These are phyloP conservation scores for Drosophila melanocephala DNA, from an alignment of 2,888 invertebrate genomes.

Conservation along the genomic window DNA sequence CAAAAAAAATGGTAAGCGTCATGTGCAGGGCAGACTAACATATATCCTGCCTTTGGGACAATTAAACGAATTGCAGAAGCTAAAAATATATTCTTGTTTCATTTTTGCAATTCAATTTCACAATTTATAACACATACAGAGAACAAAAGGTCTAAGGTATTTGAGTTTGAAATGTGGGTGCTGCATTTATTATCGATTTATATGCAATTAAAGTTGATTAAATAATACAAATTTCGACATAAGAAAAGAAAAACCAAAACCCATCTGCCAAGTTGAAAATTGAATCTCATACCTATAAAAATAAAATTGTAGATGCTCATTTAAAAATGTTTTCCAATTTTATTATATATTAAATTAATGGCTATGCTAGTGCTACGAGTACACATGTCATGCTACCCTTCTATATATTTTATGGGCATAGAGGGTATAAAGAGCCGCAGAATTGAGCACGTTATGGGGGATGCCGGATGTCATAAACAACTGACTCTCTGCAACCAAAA, in stretches of 20 bases:
- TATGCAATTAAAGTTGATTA: not conserved
- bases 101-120: no score
- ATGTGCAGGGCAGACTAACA: not conserved
- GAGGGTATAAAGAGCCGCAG: slow-evolving; percentile 34
- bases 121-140: not conserved
- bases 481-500: slow-evolving; percentile 49
- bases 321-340: not conserved
- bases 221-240: not conserved
- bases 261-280: not conserved
- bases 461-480: slow-evolving; percentile 63
- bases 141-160: not conserved
- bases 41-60: slow-evolving; percentile 7
- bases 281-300: not conserved
- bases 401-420: slow-evolving; percentile 6
- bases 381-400: not conserved
- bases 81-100: not conserved
- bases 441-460: slow-evolving; percentile 40
- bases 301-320: not conserved
- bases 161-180: not conserved
- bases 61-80: not conserved
- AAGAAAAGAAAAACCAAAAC: not conserved
- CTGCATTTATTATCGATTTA: not conserved
- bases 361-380: not conserved
- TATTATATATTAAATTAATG: not conserved
- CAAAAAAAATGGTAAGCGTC: not conserved